These are phyloP conservation scores for Coenonympha glycerion DNA, from an alignment of 2,888 invertebrate species.

Conservation along the genomic window DNA sequence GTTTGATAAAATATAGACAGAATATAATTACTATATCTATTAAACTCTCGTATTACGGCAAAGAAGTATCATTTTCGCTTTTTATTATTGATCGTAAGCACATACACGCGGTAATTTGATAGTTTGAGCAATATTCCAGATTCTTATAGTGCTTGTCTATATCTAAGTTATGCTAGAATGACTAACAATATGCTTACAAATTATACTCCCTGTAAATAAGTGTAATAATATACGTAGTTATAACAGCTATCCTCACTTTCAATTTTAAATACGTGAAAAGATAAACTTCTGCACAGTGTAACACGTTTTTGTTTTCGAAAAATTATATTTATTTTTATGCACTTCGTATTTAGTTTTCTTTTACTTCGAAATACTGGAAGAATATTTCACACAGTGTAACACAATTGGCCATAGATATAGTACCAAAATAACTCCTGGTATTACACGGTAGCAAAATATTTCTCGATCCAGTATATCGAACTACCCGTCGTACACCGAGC, in stretches of 20 bases:
- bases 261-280: constrained; percentile 15
- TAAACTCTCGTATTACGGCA: too few species aligned
- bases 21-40: too few species aligned
- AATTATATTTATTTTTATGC: neutral
- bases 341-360: neutral
- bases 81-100: neutral
- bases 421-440: constrained; percentile 21
- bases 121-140: too few species aligned
- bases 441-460: constrained; percentile 32
- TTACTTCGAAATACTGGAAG: constrained; percentile 14
- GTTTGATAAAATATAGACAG: too few species aligned
- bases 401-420: constrained; percentile 24
- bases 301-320: constrained; percentile 3
- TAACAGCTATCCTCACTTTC: neutral
- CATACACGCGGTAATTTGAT: neutral
- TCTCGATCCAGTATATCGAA: constrained; percentile 80
- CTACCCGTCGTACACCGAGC: constrained; percentile 87
- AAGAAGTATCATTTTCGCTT: neutral
- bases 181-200: neutral
- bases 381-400: constrained; percentile 19
- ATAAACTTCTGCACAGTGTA: constrained; percentile 8
- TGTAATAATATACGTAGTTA: neutral
- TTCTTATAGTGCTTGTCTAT: too few species aligned
- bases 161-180: neutral
- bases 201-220: neutral